These are phyloP conservation scores for Lordiphosa andalusiaca DNA, from an alignment of 2,888 invertebrate species.

Conservation along the genomic window DNA sequence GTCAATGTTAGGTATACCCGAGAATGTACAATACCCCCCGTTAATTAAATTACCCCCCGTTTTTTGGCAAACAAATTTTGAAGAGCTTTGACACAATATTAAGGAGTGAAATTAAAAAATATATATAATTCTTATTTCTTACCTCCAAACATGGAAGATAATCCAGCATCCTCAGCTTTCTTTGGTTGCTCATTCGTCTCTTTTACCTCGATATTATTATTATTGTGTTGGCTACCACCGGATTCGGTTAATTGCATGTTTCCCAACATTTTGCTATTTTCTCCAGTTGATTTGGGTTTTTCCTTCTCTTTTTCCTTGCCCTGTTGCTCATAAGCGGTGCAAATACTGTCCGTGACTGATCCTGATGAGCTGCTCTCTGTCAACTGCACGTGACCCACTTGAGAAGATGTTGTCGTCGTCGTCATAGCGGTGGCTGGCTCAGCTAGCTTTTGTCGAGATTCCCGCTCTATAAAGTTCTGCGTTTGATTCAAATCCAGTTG, in stretches of 20 bases:
- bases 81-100: no score
- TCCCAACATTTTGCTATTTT: constrained; percentile 29
- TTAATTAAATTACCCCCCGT: no score
- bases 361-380: constrained; percentile 85
- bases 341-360: constrained; percentile 84
- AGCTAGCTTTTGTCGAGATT: constrained; percentile 43
- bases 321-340: constrained; percentile 83
- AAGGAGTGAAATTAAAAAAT: no score
- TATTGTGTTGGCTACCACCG: constrained; percentile 19
- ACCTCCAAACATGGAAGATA: constrained; percentile 81
- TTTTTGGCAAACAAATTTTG: no score
- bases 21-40: no score
- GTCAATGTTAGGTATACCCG: no score
- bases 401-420: constrained; percentile 5
- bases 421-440: constrained; percentile 14
- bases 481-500: constrained; percentile 77
- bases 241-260: constrained; percentile 35
- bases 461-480: constrained; percentile 63
- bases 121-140: no score
- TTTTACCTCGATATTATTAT: constrained; percentile 19
- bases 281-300: constrained; percentile 10
- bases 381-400: constrained; percentile 78
- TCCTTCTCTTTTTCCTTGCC: constrained; percentile 43
- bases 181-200: constrained; percentile 19
- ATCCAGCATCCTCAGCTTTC: constrained; percentile 60